phyloP scores from a whole-genome alignment of 1,140 invertebrate genomes.

The Drosophila auraria region DNA sequence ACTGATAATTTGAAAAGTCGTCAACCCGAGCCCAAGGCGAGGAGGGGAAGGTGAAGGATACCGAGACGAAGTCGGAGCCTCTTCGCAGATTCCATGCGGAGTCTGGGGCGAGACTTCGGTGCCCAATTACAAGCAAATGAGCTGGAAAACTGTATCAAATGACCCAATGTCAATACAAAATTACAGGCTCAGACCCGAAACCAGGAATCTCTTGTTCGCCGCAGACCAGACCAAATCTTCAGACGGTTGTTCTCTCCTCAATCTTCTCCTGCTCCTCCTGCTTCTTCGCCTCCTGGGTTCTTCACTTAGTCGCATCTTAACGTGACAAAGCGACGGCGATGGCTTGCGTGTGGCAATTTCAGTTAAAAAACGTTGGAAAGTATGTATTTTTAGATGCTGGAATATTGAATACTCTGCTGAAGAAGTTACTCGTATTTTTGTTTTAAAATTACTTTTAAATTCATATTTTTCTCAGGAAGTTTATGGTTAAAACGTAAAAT shows the following conservation, averaged over 20 bases:
- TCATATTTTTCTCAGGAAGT: not conserved
- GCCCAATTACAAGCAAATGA: conserved; percentile 84
- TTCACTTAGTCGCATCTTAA: conserved; percentile 49
- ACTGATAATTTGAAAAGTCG: conserved; percentile 83
- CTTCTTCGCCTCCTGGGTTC: not conserved
- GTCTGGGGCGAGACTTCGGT: conserved; percentile 63
- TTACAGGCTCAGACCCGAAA: conserved; percentile 65
- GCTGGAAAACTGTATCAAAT: conserved; percentile 84
- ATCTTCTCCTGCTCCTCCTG: not conserved
- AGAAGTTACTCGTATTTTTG: not conserved
- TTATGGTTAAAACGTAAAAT: too few species aligned
- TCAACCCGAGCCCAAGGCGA: conserved; percentile 63
- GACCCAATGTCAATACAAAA: conserved; percentile 81
- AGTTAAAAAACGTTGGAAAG: conserved; percentile 57
- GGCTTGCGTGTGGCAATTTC: conserved; percentile 84
- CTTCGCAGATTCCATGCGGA: conserved; percentile 57
- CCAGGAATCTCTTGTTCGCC: conserved; percentile 57
- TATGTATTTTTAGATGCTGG: not conserved
- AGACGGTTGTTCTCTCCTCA: not conserved
- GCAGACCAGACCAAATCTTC: conserved; percentile 35
- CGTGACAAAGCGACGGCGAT: conserved; percentile 76
- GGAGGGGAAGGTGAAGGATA: not conserved
- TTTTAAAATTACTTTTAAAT: not conserved
- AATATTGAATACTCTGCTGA: conserved; percentile 34
- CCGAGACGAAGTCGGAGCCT: conserved; percentile 2